A percentile compares a stretch with the other conserved stretches of the same genome.
Evolutionary conservation across 2,113 vertebrate genomes (phyloP).

Genomic region (Hyperopisus bebe): DNA sequence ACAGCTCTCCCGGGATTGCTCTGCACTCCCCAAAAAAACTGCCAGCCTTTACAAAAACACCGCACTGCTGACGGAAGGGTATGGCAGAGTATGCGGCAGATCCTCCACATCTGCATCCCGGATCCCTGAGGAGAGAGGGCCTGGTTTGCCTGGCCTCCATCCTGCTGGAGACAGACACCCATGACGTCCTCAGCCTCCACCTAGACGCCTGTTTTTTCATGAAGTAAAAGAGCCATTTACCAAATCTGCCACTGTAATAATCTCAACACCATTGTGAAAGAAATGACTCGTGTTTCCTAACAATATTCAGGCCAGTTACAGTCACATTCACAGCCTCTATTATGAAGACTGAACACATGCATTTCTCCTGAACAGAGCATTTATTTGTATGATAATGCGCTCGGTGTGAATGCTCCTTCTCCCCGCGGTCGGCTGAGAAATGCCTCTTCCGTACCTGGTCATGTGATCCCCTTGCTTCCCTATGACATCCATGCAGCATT

Average conservation of each 20-base stretch:
- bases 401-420: neutral
- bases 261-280: neutral
- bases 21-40: constrained; percentile 59
- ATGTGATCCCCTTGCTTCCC: neutral
- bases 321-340: neutral
- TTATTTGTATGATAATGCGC: constrained; percentile 6
- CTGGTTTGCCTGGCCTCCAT: neutral
- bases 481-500: neutral
- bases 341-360: neutral
- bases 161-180: neutral
- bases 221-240: neutral
- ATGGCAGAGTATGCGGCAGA: neutral
- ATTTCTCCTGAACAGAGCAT: neutral
- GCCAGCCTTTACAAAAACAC: constrained; percentile 61
- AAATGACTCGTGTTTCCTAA: neutral
- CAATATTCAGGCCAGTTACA: neutral
- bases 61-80: neutral
- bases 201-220: neutral
- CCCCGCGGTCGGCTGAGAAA: neutral
- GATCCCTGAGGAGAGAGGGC: neutral
- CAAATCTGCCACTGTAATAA: neutral
- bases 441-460: neutral
- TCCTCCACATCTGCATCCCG: neutral
- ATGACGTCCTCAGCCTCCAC: neutral
- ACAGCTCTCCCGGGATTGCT: constrained; percentile 29